Evolutionary conservation across 2,888 invertebrate species (phyloP), one percentile per base, ranked within the genome.

Genomic region (Patella ulyssiponensis): DNA sequence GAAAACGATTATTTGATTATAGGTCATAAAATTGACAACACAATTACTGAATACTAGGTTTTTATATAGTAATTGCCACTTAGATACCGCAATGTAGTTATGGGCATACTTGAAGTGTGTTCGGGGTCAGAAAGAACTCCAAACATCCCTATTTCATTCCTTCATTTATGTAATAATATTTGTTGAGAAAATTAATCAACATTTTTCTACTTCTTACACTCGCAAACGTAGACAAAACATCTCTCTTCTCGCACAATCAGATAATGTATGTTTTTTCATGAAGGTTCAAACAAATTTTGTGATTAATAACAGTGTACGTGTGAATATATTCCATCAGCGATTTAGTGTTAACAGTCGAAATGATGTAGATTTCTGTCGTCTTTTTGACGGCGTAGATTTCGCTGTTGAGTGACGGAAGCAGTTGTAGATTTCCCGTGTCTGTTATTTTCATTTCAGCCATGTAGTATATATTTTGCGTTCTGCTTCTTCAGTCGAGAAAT

Each of bases 401-500:
- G 23, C 64, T 64, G 64, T 20, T 64, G 64, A 64, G 64, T 64
- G 64, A 64, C 20, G 23, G 20, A 23, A 64, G 23, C 64, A 64
- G 64, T 64, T 64, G 64, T 64, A 64, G 20, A 64, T 23, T 23
- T 23, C 64, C 15, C 64, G 64, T 11, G 11, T 64, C 64, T 64
- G 64, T 64, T 64, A 12, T 64, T 64, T 23, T 64, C 64, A 64
- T 64, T 23, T 64, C 64, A 23, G 64, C 23, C 64, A 64, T 64
- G 64, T 64, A 64, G 64, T 64, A 64, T 64, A 64, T 64, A 64
- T 64, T 64, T 64, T 64, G 64, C 20, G 64, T 64, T 64, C 64
- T 64, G 64, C 64, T 64, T 64, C 64, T 64, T 64, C 64, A 64
- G 23, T 64, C 64, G 64, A 64, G 64, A 64, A 64, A 64, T 64